These are phyloP conservation scores for Sinocyclocheilus maitianheensis DNA, from an alignment of 2,113 vertebrate genomes.

Conservation along the genomic window DNA sequence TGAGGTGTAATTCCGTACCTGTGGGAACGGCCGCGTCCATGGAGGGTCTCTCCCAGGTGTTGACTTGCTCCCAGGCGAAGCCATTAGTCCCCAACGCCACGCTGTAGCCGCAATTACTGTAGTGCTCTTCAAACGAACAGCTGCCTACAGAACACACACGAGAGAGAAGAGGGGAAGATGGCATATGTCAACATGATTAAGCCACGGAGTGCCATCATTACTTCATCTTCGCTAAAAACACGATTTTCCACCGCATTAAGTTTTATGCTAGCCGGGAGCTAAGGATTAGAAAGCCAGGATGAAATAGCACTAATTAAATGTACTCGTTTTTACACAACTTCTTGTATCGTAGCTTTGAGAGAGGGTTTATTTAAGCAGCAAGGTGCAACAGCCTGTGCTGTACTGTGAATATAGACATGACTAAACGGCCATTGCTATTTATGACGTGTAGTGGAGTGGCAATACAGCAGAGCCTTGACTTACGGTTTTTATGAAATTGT, in stretches of 20 bases:
- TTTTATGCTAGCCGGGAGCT: slow-evolving; percentile 69
- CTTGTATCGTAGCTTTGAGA: slow-evolving; percentile 62
- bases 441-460: background rate
- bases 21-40: slow-evolving; percentile 89
- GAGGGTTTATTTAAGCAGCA: background rate
- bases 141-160: slow-evolving; percentile 78
- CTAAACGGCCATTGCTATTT: background rate
- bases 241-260: slow-evolving; percentile 76
- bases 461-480: background rate
- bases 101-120: slow-evolving; percentile 92
- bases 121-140: slow-evolving; percentile 93
- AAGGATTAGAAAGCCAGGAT: slow-evolving; percentile 55
- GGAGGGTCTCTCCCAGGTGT: slow-evolving; percentile 94
- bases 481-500: background rate
- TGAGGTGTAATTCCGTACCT: slow-evolving; percentile 71
- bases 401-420: slow-evolving; percentile 7
- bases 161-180: slow-evolving; percentile 57
- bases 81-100: slow-evolving; percentile 94
- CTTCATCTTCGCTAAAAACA: slow-evolving; percentile 70
- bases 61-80: slow-evolving; percentile 97
- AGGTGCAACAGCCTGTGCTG: background rate
- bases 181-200: slow-evolving; percentile 70
- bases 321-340: slow-evolving; percentile 67
- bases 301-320: slow-evolving; percentile 68
- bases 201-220: slow-evolving; percentile 69